Base-by-base conservation (phyloP, 2,888 invertebrate genomes). In the Erannis defoliaria region DNA sequence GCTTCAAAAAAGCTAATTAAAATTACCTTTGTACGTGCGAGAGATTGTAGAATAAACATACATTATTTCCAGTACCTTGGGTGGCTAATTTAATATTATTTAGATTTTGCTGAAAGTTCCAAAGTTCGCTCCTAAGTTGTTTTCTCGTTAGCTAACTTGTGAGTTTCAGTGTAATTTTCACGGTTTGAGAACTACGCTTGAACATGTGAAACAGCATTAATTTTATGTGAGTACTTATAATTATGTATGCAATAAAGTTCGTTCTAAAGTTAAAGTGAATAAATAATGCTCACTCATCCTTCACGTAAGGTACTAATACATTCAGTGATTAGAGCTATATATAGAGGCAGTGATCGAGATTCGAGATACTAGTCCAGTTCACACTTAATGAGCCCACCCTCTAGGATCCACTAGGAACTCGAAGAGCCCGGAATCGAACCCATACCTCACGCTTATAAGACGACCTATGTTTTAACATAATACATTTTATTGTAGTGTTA, bases 11-110 rank as follows among this genome's bases (percentile, higher is more conserved):
- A 26, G 14, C 9, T 9, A 9, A 26, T n/a, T 5, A 26, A 45
- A 4, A 14, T 4, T 4, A 45, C 26, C 23, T 8, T 4, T 5
- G 26, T 26, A 6, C 4, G 26, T 14, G 2, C 23, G 31, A 6
- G 51, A 19, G 29, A 31, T 57, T 18, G 9, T 45, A 40, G 38
- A 48, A 33, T 49, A 38, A 55, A 9, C 38, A 37, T 51, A 51
- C 40, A 51, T 59, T 53, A 59, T 64, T 55, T 40, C 35, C 50
- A 64, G 16, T 26, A 45, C 51, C 48, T 55, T 23, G n/a, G 38
- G 5, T 40, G 31, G 51, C 35, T 64, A 55, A 64, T 59, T 64
- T 46, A 48, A 59, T n/a, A n/a, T 64, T 55, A 59, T 48, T 64
- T 59, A 59, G 59, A 64, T 59, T 59, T 42, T 33, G 31, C 42